A percentile compares a stretch with the other conserved stretches of the same genome.
Conservation (phyloP, 2,113 vertebrate species). For the Pterocles orientalis region DNA sequence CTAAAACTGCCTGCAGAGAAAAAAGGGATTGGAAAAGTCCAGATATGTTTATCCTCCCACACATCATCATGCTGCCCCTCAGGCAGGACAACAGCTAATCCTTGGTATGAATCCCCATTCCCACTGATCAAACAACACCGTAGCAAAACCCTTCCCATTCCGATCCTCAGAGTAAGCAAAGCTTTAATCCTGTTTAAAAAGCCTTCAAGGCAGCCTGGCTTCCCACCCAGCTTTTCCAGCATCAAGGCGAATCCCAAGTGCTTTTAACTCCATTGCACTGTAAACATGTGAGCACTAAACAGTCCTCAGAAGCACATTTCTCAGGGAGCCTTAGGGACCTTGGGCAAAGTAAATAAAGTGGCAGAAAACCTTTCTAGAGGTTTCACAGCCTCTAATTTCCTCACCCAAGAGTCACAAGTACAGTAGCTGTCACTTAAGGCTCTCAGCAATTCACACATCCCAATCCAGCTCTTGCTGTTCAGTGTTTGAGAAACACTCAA, state of each 20-base stretch:
- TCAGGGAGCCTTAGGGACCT: neutral
- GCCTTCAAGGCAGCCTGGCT: neutral
- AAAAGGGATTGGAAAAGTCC: neutral
- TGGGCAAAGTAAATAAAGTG: slow-evolving; percentile 26
- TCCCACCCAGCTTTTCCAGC: slow-evolving; percentile 30
- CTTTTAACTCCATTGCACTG: slow-evolving; percentile 53
- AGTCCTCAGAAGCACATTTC: slow-evolving; percentile 2
- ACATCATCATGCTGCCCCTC: neutral
- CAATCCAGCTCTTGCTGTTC: neutral
- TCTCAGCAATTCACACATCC: slow-evolving; percentile 52
- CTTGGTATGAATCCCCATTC: neutral
- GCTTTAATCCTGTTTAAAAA: slow-evolving; percentile 36
- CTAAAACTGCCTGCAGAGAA: neutral
- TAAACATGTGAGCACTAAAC: neutral
- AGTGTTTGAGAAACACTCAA: slow-evolving; percentile 34
- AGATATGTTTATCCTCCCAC: neutral
- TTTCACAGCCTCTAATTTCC: slow-evolving; percentile 44
- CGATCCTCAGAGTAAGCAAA: neutral
- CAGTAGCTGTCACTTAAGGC: slow-evolving; percentile 33
- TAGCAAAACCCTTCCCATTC: neutral
- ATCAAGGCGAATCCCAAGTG: slow-evolving; percentile 24
- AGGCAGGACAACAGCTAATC: neutral
- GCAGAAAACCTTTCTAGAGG: slow-evolving; percentile 34
- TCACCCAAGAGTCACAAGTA: slow-evolving; percentile 40
- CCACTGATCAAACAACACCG: neutral